Percentiles rank a stretch among this genome's conserved stretches.
Conservation (phyloP, 2,888 invertebrate genomes). For the Adelphocoris suturalis region DNA sequence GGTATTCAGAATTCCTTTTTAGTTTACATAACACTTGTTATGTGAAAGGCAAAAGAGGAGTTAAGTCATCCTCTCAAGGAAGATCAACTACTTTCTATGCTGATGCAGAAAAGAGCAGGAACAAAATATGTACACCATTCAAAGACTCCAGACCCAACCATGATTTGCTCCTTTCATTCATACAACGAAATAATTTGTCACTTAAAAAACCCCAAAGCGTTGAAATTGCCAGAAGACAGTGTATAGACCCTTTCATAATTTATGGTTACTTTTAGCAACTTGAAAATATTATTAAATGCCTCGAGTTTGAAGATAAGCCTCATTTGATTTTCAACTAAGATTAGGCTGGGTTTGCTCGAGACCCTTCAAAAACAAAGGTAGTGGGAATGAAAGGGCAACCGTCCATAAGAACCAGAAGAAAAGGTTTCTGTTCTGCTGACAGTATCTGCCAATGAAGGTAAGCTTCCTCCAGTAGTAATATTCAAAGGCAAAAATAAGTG, state of each 20-base stretch:
- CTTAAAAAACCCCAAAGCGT: conserved; percentile 78
- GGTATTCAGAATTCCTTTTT: conserved; percentile 74
- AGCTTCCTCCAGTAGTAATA: conserved; percentile 77
- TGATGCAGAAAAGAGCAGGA: conserved; percentile 73
- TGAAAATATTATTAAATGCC: neutral
- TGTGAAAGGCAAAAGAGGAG: conserved; percentile 60
- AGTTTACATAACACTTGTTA: conserved; percentile 75
- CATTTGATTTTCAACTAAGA: conserved; percentile 76
- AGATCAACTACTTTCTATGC: neutral
- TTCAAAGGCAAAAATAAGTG: conserved; percentile 78
- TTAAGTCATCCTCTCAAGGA: conserved; percentile 71
- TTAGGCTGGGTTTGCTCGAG: conserved; percentile 75
- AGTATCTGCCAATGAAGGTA: conserved; percentile 75
- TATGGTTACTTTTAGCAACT: conserved; percentile 76
- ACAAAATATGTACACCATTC: conserved; percentile 76
- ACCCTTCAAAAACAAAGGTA: conserved; percentile 74
- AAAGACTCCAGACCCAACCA: conserved; percentile 76
- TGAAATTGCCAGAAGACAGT: conserved; percentile 77
- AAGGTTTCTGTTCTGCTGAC: conserved; percentile 65
- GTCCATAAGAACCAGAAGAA: conserved; percentile 76
- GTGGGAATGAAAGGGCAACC: conserved; percentile 70
- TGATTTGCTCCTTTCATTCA: conserved; percentile 77
- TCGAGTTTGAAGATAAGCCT: conserved; percentile 69
- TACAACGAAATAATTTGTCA: conserved; percentile 77
- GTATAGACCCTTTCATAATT: conserved; percentile 75